Conservation (phyloP, 2,888 invertebrate genomes). For the Hybos culiciformis region DNA sequence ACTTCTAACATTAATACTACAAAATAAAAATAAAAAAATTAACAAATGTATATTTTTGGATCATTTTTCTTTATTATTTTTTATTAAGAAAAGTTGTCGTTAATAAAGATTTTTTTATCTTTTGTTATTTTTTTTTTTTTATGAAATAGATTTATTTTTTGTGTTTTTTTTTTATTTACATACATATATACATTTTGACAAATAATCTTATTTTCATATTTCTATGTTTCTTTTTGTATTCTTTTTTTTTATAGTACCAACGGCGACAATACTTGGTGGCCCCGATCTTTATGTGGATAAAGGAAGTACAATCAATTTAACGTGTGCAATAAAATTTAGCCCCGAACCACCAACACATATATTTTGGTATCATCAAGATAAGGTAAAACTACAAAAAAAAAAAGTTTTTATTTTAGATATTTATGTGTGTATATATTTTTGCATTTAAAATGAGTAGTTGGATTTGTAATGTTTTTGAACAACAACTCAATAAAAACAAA, state of each 20-base stretch:
- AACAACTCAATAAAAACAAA: no score
- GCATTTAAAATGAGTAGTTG: no score
- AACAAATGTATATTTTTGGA: no score
- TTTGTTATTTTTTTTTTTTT: neutral
- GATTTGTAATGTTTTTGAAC: no score
- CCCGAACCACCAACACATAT: slow-evolving; percentile 85
- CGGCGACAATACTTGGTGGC: slow-evolving; percentile 64
- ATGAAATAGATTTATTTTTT: neutral
- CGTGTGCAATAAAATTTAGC: slow-evolving; percentile 64
- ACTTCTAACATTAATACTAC: no score
- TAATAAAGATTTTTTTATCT: no score
- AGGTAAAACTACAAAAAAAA: slow-evolving; percentile 50
- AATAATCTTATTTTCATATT: slow-evolving; percentile 25
- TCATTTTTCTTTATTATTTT: no score
- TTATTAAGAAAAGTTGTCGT: no score
- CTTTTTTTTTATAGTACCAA: slow-evolving; percentile 46
- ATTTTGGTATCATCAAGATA: slow-evolving; percentile 91
- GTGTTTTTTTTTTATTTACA: neutral
- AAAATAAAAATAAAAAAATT: no score
- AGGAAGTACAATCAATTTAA: slow-evolving; percentile 71
- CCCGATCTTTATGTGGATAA: slow-evolving; percentile 70
- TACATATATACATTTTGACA: neutral
- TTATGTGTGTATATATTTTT: no score
- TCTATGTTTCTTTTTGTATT: neutral
- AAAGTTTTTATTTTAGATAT: no score